phyloP scores from a whole-genome alignment of 1,140 invertebrate species.

The Gonatopus flavifemur region DNA sequence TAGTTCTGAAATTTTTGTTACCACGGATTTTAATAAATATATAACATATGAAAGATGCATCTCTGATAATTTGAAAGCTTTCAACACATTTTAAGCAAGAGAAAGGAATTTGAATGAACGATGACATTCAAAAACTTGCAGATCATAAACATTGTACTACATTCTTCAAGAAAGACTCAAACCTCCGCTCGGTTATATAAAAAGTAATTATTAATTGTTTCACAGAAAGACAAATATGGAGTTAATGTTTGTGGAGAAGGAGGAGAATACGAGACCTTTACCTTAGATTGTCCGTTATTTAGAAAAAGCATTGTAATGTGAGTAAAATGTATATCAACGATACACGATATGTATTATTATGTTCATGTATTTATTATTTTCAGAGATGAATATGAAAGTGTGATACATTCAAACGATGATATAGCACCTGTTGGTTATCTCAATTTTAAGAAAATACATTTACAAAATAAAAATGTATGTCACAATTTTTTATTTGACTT shows the following conservation, averaged over 20 bases:
- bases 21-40: too few relatives aligned
- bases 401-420: slow-evolving; percentile 87
- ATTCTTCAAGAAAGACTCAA: too few relatives aligned
- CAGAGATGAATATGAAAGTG: slow-evolving; percentile 85
- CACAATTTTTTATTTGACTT: slow-evolving; percentile 20
- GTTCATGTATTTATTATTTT: slow-evolving; percentile 30
- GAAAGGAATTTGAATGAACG: too few relatives aligned
- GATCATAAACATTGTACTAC: too few relatives aligned
- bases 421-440: slow-evolving; percentile 92
- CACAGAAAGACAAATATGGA: slow-evolving; percentile 88
- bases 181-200: too few relatives aligned
- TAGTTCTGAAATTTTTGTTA: too few relatives aligned
- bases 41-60: too few relatives aligned
- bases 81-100: too few relatives aligned
- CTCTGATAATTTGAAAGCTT: too few relatives aligned
- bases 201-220: too few relatives aligned
- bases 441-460: slow-evolving; percentile 79
- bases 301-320: slow-evolving; percentile 87
- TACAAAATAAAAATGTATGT: slow-evolving; percentile 69
- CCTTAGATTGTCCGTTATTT: slow-evolving; percentile 94
- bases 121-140: too few relatives aligned
- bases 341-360: not conserved
- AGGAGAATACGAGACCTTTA: slow-evolving; percentile 98
- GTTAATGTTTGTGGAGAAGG: slow-evolving; percentile 98
- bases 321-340: slow-evolving; percentile 54